Evolutionary conservation across 2,113 vertebrate species (phyloP).

Genomic region (Barnardius zonarius): DNA sequence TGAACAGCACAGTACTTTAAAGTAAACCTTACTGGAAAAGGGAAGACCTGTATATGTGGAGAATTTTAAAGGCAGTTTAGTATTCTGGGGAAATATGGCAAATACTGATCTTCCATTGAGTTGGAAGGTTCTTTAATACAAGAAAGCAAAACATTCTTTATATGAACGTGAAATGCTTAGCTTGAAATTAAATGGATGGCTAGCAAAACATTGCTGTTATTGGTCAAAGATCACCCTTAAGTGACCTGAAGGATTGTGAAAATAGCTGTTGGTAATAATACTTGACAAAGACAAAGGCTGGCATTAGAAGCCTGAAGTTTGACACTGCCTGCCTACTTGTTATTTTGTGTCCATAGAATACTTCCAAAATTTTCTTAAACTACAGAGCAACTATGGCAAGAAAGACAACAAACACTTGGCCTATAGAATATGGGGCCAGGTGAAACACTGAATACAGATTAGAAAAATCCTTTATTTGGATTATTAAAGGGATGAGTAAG

Average conservation of each 20-base stretch:
- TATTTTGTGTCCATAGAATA: neutral
- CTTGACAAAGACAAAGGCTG: neutral
- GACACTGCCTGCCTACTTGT: fast-evolving
- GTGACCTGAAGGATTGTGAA: neutral
- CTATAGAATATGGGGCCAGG: neutral
- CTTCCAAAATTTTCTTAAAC: neutral
- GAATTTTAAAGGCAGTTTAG: neutral
- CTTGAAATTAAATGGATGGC: neutral
- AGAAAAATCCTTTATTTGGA: neutral
- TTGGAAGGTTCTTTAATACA: neutral
- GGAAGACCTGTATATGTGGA: neutral
- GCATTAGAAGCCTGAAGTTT: neutral
- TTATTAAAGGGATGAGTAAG: neutral
- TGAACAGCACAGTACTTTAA: neutral
- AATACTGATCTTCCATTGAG: neutral
- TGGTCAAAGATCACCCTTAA: neutral
- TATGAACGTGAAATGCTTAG: fast-evolving
- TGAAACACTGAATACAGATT: neutral
- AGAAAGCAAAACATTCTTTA: fast-evolving
- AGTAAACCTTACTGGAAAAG: neutral
- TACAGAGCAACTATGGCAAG: neutral
- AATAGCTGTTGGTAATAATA: neutral
- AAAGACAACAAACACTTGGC: neutral
- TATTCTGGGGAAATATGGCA: neutral
- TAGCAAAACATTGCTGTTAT: neutral